Evolutionary conservation across 2,113 vertebrate genomes (phyloP), one percentile per base, ranked within the genome.

Genomic region (Colistium nudipinnis): DNA sequence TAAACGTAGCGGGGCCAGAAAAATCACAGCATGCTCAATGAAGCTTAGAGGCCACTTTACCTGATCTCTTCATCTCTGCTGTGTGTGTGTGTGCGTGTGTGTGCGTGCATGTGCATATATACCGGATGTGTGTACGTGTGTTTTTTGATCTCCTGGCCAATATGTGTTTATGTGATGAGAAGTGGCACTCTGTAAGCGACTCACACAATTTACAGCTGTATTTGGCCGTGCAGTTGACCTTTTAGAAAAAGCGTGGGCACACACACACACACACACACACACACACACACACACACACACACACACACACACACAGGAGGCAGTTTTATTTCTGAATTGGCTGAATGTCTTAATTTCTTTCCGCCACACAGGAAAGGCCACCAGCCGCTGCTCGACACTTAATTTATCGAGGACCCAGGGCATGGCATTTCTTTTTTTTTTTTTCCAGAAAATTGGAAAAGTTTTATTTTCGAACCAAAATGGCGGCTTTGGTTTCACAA

Each of bases 1-100:
- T 82, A 84, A 82, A 82, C 9, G 49, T 80, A 62, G 68, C 53
- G 3, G 66, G 47, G 80, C 77, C 57, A 17, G 57, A 74, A 65
- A 65, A 82, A 54, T 81, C 74, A 7, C 48, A 33, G 59, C 51
- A 43, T 36, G 65, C 67, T 82, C 75, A 87, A 84, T 81, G 86
- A 88, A 87, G 84, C 81, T 69, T 62, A 84, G 59, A 33, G 49
- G 59, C 81, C 49, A 66, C 71, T 83, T 80, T 71, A 85, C 84
- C 78, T 84, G 62, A 64, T 25, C 43, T 66, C 54, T 77, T 83
- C 52, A 80, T 80, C 45, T 55, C n/a, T 4, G 28, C 25, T 2
- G 43, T 51, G 38, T n/a, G 35, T 62, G 55, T 49, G 20, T 61
- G 45, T 30, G 13, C 19, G 22, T 55, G 49, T 31, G 35, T 62